Evolutionary conservation across 1,140 invertebrate genomes (phyloP), one percentile per base, ranked within the genome.

Genomic region (Platyura marginata): DNA sequence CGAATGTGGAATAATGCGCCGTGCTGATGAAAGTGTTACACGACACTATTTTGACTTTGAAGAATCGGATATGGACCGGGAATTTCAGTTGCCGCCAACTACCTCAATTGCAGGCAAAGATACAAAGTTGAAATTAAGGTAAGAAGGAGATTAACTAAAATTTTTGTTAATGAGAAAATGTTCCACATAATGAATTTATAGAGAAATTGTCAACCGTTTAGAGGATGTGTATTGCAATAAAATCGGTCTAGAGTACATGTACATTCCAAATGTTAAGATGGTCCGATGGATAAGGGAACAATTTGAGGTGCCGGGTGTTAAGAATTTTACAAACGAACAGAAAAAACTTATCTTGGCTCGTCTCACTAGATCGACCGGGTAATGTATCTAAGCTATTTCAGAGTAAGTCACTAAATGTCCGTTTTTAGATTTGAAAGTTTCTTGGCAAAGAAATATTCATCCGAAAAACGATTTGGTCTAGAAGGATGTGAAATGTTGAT

Each of bases 401-500:
- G 41, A 40, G 18, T 6, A 9, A 37, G 8, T 6, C n/a, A 37
- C 20, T 40, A 20, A 40, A 10, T 21, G 21, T 6, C 6, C 10
- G 6, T 6, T 51, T 52, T 21, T 47, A 81, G 75, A 44, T 83
- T 93, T 58, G 90, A 94, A 57, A 76, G 75, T 45, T 94, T 88
- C 58, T 64, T 93, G 39, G 81, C 83, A 1, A 81, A 78, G 40
- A 95, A 93, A 59, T 95, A 81, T 70, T 74, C 79, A 0, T 82
- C 84, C 0, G 88, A 93, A 53, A 95, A 95, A 55, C 70, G 90
- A 11, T 95, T 95, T 57, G 89, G 91, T 2, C 60, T 92, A 6
- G 90, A 94, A 61, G 90, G 90, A 1, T 88, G 86, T 55, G 91
- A 95, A 63, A 79, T 84, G 29, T 69, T 94, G 44, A 88, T 94